Evolutionary conservation across 2,113 vertebrate genomes (phyloP), one percentile per base, ranked within the genome.

Genomic region (Tragelaphus buxtoni): DNA sequence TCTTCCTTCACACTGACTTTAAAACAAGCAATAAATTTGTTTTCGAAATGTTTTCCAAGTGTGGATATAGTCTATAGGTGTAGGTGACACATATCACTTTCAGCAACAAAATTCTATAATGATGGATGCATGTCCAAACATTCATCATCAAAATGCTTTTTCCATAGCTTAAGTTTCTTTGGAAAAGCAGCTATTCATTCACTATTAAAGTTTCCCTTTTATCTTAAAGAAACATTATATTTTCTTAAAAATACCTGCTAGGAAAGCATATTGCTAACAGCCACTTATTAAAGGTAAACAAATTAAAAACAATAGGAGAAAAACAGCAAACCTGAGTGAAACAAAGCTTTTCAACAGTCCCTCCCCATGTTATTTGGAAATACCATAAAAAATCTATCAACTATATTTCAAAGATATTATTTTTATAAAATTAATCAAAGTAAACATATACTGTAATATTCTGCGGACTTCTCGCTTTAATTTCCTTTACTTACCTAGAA

Each of bases 121-220:
- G 49, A 28, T 60, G 16, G 51, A 90, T 92, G 24, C 4, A 83
- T 82, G 72, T 90, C 42, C 55, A 94, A 96, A 76, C 7, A 87
- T 42, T 81, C 79, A 79, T 69, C 47, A 81, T 83, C 84, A 92
- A 87, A 90, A 92, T 83, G 22, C 22, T 94, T 83, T 90, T 39
- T 49, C 26, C 20, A 55, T 63, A 65, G 49, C 45, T 92, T 35
- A 77, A 35, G 24, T 49, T 95, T 88, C 85, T 96, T 94, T 92
- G 32, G 69, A 83, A 94, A 97, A 87, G 81, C 51, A 95, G 17
- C 53, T 79, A 74, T 65, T 83, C 45, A 49, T 20, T 91, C 91
- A 69, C 39, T 26, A 91, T 72, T 83, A 89, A 86, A 95, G 42
- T 26, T 45, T 93, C 47, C 32, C 30, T 53, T 94, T 81, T 58